phyloP scores from a whole-genome alignment of 1,140 invertebrate genomes.

The Calephelis virginiensis region DNA sequence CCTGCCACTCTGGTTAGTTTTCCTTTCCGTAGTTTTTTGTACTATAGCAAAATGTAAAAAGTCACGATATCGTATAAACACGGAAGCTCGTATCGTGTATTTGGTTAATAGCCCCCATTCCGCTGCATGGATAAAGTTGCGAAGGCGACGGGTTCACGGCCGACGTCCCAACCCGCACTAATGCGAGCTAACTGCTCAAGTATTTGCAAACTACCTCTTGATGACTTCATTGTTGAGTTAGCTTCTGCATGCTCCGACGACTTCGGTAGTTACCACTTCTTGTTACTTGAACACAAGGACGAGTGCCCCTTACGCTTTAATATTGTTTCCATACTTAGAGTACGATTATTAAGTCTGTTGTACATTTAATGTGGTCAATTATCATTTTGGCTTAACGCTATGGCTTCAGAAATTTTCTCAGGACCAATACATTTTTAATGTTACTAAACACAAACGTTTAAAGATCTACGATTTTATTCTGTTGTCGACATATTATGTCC shows the following conservation, averaged over 20 bases:
- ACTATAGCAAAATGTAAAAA: no score
- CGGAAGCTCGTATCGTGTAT: neutral
- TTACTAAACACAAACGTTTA: no score
- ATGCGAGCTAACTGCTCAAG: slow-evolving; percentile 53
- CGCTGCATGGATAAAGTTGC: slow-evolving; percentile 26
- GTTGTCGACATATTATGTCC: no score
- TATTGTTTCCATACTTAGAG: neutral
- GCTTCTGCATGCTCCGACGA: slow-evolving; percentile 8
- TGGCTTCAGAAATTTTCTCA: no score
- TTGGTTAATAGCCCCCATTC: slow-evolving; percentile 1
- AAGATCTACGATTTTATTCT: no score
- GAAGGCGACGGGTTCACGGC: slow-evolving; percentile 24
- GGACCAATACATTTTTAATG: no score
- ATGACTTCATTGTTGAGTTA: slow-evolving; percentile 38
- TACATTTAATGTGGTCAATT: no score
- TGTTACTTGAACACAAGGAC: slow-evolving; percentile 1
- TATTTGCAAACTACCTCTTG: slow-evolving; percentile 57
- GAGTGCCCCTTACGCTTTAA: neutral
- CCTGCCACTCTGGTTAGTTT: no score
- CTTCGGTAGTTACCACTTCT: slow-evolving; percentile 11
- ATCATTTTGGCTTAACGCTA: no score
- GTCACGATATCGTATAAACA: no score
- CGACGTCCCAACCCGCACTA: slow-evolving; percentile 27
- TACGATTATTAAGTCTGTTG: no score
- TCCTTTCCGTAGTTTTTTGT: no score